Evolutionary conservation across 2,797 vertebrate species (phyloP).

Genomic region (Myotis findleyi): DNA sequence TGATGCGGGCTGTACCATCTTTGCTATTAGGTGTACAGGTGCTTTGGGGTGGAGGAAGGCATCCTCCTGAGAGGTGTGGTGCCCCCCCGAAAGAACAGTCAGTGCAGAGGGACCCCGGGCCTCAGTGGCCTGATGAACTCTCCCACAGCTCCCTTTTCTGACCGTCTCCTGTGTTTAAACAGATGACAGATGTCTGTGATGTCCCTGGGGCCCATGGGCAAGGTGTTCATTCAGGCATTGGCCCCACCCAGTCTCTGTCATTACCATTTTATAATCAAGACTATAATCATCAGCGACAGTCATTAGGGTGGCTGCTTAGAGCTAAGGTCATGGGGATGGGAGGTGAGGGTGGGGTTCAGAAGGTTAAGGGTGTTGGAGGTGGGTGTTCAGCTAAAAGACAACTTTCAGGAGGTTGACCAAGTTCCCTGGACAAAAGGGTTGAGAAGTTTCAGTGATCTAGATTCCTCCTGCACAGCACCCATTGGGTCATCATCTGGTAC

Average conservation of each 20-base stretch:
- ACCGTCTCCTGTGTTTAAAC: neutral
- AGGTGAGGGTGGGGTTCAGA: too few species aligned
- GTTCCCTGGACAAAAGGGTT: neutral
- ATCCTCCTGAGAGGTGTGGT: neutral
- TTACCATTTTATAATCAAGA: conserved; percentile 56
- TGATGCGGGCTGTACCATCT: neutral
- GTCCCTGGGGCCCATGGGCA: neutral
- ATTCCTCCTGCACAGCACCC: neutral
- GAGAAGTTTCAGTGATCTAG: neutral
- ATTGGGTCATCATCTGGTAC: neutral
- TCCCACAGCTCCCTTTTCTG: neutral
- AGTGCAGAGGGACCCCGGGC: neutral
- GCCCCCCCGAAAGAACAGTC: neutral
- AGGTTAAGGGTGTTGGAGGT: neutral
- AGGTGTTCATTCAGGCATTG: conserved; percentile 32
- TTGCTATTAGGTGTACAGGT: fast-evolving
- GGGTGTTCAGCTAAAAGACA: neutral
- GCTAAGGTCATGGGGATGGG: neutral
- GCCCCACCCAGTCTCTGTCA: conserved; percentile 39
- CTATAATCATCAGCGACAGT: conserved; percentile 43
- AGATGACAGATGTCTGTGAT: conserved; percentile 30
- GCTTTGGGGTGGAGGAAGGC: neutral
- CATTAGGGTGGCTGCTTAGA: conserved; percentile 54
- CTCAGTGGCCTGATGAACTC: neutral
- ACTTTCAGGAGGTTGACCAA: neutral